Conservation (phyloP, 2,113 vertebrate genomes). For the Pygoscelis adeliae region DNA sequence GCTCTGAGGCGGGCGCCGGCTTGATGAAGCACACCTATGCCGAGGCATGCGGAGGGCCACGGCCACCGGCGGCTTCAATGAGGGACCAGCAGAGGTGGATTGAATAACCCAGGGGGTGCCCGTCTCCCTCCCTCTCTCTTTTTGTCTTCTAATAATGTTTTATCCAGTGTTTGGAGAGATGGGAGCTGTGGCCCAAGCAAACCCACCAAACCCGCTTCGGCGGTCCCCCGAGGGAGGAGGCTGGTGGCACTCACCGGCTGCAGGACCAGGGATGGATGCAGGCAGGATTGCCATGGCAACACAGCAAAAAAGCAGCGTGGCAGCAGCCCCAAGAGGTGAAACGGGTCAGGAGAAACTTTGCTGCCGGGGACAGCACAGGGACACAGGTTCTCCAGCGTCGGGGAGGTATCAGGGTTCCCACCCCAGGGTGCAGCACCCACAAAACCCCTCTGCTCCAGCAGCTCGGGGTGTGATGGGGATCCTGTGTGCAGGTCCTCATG, state of each 20-base stretch:
- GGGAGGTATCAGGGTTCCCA: background rate
- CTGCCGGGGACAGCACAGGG: background rate
- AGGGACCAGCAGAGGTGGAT: background rate
- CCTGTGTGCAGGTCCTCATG: fast-evolving
- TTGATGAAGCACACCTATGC: background rate
- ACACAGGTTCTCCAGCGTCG: fast-evolving
- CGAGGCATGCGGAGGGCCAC: background rate
- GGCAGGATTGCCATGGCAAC: conserved; percentile 64
- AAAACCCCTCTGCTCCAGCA: background rate
- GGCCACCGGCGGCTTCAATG: background rate
- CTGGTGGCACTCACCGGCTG: background rate
- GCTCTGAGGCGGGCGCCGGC: fast-evolving
- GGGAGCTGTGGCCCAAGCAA: background rate
- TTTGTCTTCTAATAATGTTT: background rate
- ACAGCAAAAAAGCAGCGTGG: background rate
- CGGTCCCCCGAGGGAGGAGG: background rate
- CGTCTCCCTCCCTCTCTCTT: background rate
- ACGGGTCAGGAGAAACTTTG: background rate
- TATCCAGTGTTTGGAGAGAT: background rate
- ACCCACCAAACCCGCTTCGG: background rate
- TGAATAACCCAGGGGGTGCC: background rate
- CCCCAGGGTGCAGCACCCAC: background rate
- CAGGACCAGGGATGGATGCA: background rate
- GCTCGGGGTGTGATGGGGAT: fast-evolving
- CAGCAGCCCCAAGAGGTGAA: background rate